These are phyloP conservation scores for Mormyrus proboscirostris DNA, from an alignment of 2,797 vertebrate genomes.

Conservation along the genomic window DNA sequence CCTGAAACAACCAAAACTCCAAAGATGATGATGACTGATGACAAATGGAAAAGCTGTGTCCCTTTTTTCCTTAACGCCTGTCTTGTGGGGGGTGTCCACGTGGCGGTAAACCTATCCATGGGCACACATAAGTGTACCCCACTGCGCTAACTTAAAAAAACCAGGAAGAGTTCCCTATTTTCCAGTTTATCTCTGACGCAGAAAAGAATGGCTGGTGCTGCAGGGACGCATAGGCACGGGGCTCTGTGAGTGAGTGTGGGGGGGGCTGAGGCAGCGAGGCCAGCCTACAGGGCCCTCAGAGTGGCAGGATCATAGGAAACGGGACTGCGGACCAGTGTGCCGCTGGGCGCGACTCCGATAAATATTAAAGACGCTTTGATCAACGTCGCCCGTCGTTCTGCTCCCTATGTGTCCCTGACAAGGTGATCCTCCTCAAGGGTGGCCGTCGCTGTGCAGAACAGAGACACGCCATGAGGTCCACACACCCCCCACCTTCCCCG, in stretches of 20 bases:
- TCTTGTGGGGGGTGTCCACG: not conserved
- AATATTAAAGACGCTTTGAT: slow-evolving; percentile 29
- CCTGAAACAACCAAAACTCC: not conserved
- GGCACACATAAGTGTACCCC: not conserved
- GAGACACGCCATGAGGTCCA: slow-evolving; percentile 17
- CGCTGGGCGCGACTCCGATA: slow-evolving; percentile 1
- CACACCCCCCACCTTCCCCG: not conserved
- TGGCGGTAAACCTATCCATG: not conserved
- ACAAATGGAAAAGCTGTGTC: not conserved
- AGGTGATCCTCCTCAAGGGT: slow-evolving; percentile 15
- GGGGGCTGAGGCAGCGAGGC: not conserved
- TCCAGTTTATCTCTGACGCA: not conserved
- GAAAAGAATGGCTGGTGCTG: not conserved
- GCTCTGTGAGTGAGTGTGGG: not conserved
- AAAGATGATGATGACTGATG: not conserved
- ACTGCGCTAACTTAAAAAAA: not conserved
- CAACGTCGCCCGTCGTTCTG: not conserved
- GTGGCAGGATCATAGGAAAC: slow-evolving; percentile 15
- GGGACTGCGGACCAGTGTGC: not conserved
- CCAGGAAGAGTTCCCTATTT: not conserved
- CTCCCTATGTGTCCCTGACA: slow-evolving; percentile 24
- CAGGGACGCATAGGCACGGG: not conserved
- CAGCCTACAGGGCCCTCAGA: not conserved
- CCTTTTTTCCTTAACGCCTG: not conserved
- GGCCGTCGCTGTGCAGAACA: not conserved